Evolutionary conservation across 2,113 vertebrate species (phyloP), one percentile per base, ranked within the genome.

Genomic region (Turnix velox): DNA sequence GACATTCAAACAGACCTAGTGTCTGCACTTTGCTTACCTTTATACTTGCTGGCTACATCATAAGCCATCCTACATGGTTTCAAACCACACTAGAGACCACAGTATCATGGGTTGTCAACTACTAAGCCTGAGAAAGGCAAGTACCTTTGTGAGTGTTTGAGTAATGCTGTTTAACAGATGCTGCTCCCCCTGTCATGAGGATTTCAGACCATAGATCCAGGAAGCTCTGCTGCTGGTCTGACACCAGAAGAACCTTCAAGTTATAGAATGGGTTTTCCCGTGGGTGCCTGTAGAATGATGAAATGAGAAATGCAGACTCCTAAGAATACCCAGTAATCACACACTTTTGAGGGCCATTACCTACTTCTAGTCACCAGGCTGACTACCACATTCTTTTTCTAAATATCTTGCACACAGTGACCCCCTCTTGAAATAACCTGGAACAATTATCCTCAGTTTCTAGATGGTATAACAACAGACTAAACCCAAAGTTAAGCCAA

Each of bases 201-300:
- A 99, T 98, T 97, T 99, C 98, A 5, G 98, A 98, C 99, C 98
- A 99, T n/a, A 99, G 97, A 87, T 99, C 98, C 87, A 98, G 95
- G 49, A 98, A 98, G 88, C 98, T 97, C 90, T 98, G 97, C 79
- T 97, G 97, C 68, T 98, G 97, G 58, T 99, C 98, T 27, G 98
- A 99, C 61, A 99, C 97, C 93, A 99, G 95, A 52, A 99, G 98
- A 72, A 99, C 97, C 92, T 98, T 98, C 94, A 99, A 95, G 28
- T 98, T 96, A 91, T 98, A 97, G 90, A 99, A 99, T 0, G 98
- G 99, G 52, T 97, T 98, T 93, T 98, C 98, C 87, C 98, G 98
- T 6, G 98, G 97, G 69, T 99, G 99, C 99, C 99, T 99, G 49
- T 65, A 51, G n/a, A 74, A 77, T 30, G 37, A 91, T 39, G 25